A percentile compares a stretch with the other conserved stretches of the same genome.
Evolutionary conservation across 2,888 invertebrate genomes (phyloP).

Genomic region (Drosophila birchii): DNA sequence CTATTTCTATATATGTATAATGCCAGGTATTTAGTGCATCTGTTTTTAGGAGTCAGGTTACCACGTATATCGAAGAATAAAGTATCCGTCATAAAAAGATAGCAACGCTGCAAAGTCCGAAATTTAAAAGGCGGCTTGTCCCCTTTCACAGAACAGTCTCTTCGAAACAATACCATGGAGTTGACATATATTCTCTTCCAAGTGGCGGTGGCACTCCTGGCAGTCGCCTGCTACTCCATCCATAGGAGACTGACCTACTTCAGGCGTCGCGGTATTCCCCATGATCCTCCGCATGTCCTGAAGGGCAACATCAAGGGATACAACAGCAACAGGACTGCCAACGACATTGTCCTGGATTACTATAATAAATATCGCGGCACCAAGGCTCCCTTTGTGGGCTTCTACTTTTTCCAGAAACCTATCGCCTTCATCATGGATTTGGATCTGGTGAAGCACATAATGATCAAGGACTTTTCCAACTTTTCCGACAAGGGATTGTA

Average conservation of each 20-base stretch:
- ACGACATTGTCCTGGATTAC: constrained; percentile 32
- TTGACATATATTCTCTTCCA: constrained; percentile 39
- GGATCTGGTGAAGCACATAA: constrained; percentile 61
- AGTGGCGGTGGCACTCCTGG: constrained; percentile 29
- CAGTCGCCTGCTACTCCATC: constrained; percentile 18
- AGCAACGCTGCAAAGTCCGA: neutral
- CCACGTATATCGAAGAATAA: neutral
- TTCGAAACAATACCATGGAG: constrained; percentile 14
- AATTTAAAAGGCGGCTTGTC: neutral
- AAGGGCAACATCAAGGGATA: constrained; percentile 52
- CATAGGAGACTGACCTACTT: constrained; percentile 43
- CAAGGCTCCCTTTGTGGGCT: constrained; percentile 60
- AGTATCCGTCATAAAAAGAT: neutral
- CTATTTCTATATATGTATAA: neutral
- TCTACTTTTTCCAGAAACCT: constrained; percentile 67
- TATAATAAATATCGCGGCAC: constrained; percentile 49
- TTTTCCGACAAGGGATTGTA: constrained; percentile 82
- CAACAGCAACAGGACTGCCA: constrained; percentile 26
- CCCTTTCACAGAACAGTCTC: neutral
- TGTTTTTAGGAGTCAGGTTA: neutral
- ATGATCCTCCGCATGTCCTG: constrained; percentile 45
- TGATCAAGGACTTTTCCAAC: constrained; percentile 76
- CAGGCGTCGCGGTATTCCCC: constrained; percentile 40
- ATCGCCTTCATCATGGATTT: constrained; percentile 52
- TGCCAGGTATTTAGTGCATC: neutral